These are phyloP conservation scores for Phylloscopus collybita DNA, from an alignment of 2,797 vertebrate genomes.

Conservation along the genomic window DNA sequence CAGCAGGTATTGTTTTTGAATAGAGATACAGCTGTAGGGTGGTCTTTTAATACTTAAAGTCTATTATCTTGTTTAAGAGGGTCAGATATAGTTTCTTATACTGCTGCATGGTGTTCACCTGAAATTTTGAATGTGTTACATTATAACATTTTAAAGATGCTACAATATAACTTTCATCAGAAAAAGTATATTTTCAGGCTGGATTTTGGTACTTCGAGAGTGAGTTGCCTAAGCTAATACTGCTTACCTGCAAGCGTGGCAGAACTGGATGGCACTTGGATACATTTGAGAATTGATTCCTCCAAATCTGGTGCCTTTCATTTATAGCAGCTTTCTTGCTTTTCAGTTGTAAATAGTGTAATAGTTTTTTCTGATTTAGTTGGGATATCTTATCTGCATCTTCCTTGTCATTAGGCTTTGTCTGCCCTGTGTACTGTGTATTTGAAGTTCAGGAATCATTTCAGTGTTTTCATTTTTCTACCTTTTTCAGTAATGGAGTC, in stretches of 20 bases:
- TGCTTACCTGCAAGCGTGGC: not conserved
- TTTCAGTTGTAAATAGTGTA: not conserved
- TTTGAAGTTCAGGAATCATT: not conserved
- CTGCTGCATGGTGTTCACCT: not conserved
- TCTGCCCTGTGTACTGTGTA: not conserved
- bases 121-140: not conserved
- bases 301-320: not conserved
- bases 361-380: not conserved
- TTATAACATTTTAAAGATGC: not conserved
- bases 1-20: not conserved
- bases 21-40: not conserved
- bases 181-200: not conserved
- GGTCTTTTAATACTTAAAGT: not conserved
- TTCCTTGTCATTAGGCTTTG: not conserved
- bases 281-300: not conserved
- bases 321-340: not conserved
- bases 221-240: fast-evolving
- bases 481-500: not conserved
- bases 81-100: not conserved
- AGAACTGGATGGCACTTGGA: not conserved
- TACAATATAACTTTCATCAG: not conserved
- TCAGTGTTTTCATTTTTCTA: not conserved
- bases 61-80: not conserved
- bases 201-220: not conserved
- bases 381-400: not conserved